Evolutionary conservation across 2,797 vertebrate genomes (phyloP).

Genomic region (Cuniculus paca): DNA sequence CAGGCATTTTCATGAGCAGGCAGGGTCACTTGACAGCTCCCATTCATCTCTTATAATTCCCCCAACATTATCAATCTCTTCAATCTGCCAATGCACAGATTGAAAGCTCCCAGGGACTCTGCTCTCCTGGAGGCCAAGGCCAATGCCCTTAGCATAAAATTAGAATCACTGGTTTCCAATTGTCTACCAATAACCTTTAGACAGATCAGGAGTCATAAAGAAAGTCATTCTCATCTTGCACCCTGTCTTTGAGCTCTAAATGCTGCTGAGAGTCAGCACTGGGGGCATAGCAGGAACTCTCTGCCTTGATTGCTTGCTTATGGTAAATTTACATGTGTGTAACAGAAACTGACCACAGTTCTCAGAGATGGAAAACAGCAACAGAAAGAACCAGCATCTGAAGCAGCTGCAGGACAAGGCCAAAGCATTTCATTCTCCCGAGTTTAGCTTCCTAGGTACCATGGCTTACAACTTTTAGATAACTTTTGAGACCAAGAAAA

Average conservation of each 20-base stretch:
- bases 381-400: not conserved
- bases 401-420: not conserved
- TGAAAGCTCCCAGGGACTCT: not conserved
- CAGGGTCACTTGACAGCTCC: not conserved
- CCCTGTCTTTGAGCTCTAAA: not conserved
- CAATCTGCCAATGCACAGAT: not conserved
- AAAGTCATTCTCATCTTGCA: constrained; percentile 5
- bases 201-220: constrained; percentile 7
- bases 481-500: not conserved
- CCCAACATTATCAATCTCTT: not conserved
- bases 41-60: not conserved
- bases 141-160: not conserved
- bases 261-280: not conserved
- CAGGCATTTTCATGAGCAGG: not conserved
- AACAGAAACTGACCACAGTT: not conserved
- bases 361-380: not conserved
- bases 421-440: constrained; percentile 13
- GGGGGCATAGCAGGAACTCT: no score
- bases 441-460: constrained; percentile 17
- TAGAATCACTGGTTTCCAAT: not conserved
- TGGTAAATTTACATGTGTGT: not conserved
- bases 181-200: not conserved
- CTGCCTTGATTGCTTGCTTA: not conserved
- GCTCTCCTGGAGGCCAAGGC: not conserved
- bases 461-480: constrained; percentile 21